Evolutionary conservation across 1,140 invertebrate genomes (phyloP).

Genomic region (Ephestia elutella): DNA sequence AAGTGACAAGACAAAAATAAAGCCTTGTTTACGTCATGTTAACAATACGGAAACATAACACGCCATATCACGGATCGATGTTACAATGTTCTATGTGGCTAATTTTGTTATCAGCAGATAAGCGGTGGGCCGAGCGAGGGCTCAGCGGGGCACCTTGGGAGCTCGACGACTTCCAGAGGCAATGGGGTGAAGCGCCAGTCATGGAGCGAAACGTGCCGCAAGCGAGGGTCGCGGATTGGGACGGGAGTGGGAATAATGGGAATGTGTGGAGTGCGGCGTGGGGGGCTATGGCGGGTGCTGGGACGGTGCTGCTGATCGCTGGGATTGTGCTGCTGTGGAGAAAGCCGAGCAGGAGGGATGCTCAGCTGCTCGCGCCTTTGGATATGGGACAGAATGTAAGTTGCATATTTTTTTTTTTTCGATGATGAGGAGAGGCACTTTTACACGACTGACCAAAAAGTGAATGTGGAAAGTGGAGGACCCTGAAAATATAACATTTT

Average conservation of each 20-base stretch:
- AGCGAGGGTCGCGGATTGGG: constrained; percentile 20
- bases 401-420: constrained; percentile 13
- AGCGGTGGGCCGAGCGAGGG: constrained; percentile 47
- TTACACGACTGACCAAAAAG: too few species aligned
- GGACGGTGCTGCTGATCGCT: constrained; percentile 50
- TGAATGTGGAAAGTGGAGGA: too few species aligned
- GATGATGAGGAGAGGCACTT: too few species aligned
- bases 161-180: constrained; percentile 23
- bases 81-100: constrained; percentile 48
- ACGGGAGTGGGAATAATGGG: constrained; percentile 18
- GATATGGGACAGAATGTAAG: constrained; percentile 57
- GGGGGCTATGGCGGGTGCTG: constrained; percentile 51
- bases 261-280: constrained; percentile 52
- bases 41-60: constrained; percentile 12
- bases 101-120: constrained; percentile 68
- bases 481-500: too few species aligned
- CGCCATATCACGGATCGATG: constrained; percentile 48
- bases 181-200: neutral
- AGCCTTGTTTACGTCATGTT: constrained; percentile 8
- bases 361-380: constrained; percentile 51
- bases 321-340: constrained; percentile 42
- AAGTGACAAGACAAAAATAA: neutral
- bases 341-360: constrained; percentile 39
- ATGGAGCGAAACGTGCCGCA: constrained; percentile 22
- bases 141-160: constrained; percentile 42